Evolutionary conservation across 1,140 invertebrate species (phyloP).

Genomic region (Orussus abietinus): DNA sequence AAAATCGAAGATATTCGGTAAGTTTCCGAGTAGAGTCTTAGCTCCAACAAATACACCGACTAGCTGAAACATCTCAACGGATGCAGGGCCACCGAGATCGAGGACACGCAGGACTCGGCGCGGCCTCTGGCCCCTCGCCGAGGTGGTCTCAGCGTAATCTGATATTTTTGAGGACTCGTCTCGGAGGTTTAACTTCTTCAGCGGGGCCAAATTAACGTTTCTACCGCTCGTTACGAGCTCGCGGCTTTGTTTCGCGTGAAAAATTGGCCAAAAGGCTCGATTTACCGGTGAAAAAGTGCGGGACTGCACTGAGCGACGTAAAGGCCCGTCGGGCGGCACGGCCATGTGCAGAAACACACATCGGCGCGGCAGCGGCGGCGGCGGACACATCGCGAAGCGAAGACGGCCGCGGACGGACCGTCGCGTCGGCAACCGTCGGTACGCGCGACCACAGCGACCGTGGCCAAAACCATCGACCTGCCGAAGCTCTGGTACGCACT

Average conservation of each 20-base stretch:
- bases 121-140: no score
- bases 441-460: no score
- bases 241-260: slow-evolving; percentile 7
- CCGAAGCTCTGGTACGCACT: slow-evolving; percentile 13
- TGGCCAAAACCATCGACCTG: slow-evolving; percentile 38
- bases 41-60: slow-evolving; percentile 5
- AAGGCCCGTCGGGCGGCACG: slow-evolving; percentile 38
- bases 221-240: no score
- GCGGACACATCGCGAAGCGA: slow-evolving; percentile 42
- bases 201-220: no score
- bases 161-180: no score
- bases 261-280: slow-evolving; percentile 15
- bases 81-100: no score
- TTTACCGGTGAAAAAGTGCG: slow-evolving; percentile 43
- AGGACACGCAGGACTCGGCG: no score
- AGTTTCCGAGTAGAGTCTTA: slow-evolving; percentile 3
- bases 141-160: no score
- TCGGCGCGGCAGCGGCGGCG: slow-evolving; percentile 18
- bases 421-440: no score
- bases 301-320: slow-evolving; percentile 34
- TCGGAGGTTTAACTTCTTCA: no score
- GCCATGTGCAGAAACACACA: slow-evolving; percentile 51
- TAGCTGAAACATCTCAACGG: no score
- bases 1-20: no score
- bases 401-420: slow-evolving; percentile 45